Evolutionary conservation across 35 echinoderm and acorn worm genomes (phyloP).

Genomic region (Chiridota heheva): DNA sequence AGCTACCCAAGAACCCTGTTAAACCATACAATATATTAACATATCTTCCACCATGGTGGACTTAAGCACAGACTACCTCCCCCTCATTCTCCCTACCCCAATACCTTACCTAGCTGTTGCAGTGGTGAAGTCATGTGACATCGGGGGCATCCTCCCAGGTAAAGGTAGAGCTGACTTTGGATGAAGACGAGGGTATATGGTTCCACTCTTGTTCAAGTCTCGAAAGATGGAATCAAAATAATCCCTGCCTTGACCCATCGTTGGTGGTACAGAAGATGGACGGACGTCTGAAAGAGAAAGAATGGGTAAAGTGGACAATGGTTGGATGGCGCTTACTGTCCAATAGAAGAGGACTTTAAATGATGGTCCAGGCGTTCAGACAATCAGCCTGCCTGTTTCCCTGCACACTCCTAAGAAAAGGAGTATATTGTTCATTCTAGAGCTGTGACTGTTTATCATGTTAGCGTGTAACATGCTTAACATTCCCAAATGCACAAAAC

Average conservation of each 20-base stretch:
- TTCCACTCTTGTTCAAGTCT: slow-evolving; percentile 66
- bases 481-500: too few relatives aligned
- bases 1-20: too few relatives aligned
- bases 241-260: slow-evolving; percentile 97
- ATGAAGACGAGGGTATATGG: slow-evolving; percentile 50
- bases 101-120: slow-evolving; percentile 95
- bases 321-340: too few relatives aligned
- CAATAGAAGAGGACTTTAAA: too few relatives aligned
- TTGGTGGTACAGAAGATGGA: slow-evolving; percentile 83
- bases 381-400: background rate
- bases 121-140: slow-evolving; percentile 93
- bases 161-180: slow-evolving; percentile 62
- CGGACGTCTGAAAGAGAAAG: background rate
- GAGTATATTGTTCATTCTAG: too few relatives aligned
- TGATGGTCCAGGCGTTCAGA: background rate
- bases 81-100: too few relatives aligned
- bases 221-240: slow-evolving; percentile 99
- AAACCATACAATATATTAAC: too few relatives aligned
- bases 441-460: too few relatives aligned
- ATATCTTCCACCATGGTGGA: too few relatives aligned
- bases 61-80: too few relatives aligned
- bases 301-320: background rate
- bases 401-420: too few relatives aligned
- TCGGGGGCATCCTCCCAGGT: slow-evolving; percentile 19
- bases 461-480: too few relatives aligned